A percentile compares a stretch with the other conserved stretches of the same genome.
Conservation (phyloP, 2,113 vertebrate genomes). For the Brachionichthys hirsutus region DNA sequence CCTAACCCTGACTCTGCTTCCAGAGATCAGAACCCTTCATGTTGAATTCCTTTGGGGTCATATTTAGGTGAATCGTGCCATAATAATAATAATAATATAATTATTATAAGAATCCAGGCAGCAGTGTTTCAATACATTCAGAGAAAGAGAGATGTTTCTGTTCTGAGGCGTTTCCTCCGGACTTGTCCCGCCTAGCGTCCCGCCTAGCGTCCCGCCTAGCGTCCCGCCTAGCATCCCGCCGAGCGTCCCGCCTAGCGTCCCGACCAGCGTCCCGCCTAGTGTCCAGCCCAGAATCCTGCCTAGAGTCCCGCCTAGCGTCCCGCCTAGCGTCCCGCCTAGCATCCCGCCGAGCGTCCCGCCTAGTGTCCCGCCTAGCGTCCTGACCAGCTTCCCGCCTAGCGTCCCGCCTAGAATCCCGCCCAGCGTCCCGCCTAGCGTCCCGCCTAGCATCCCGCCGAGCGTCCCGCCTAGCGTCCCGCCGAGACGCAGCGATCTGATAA, state of each 20-base stretch:
- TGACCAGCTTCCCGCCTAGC: too few relatives aligned
- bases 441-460: conserved; percentile 61
- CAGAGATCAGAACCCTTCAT: neutral
- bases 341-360: conserved; percentile 67
- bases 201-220: conserved; percentile 56
- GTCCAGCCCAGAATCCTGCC: too few relatives aligned
- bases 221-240: conserved; percentile 67
- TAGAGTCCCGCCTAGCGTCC: too few relatives aligned
- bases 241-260: conserved; percentile 63
- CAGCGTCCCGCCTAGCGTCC: too few relatives aligned
- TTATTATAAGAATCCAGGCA: neutral
- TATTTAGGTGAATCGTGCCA: neutral
- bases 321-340: conserved; percentile 56
- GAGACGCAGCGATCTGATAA: conserved; percentile 67
- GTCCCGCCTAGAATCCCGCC: conserved; percentile 64
- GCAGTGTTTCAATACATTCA: conserved; percentile 26
- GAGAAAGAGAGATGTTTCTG: conserved; percentile 28
- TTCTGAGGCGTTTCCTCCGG: conserved; percentile 74
- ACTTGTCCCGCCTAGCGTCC: conserved; percentile 71
- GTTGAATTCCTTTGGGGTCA: neutral
- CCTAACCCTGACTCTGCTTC: neutral
- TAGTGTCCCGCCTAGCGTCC: conserved; percentile 63
- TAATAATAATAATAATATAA: neutral
- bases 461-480: conserved; percentile 67
- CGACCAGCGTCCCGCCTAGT: conserved; percentile 64